A percentile compares a stretch with the other conserved stretches of the same genome.
These are phyloP conservation scores for Agrotis ipsilon DNA, from an alignment of 2,888 invertebrate genomes.

Conservation along the genomic window DNA sequence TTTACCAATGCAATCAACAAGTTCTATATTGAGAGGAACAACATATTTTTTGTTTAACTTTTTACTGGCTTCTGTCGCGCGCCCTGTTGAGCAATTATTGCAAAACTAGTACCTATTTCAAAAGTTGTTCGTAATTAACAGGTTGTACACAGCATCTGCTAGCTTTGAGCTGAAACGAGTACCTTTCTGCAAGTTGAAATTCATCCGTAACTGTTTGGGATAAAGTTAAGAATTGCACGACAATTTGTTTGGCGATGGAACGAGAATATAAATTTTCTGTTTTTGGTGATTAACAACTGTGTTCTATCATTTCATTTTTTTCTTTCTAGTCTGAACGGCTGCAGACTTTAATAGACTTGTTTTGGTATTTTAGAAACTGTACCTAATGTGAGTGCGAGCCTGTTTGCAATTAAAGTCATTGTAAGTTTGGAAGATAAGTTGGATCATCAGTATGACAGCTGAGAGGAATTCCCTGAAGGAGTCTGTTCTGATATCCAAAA, in stretches of 20 bases:
- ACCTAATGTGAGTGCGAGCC: neutral
- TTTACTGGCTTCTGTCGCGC: slow-evolving; percentile 80
- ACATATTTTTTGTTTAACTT: slow-evolving; percentile 73
- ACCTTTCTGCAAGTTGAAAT: slow-evolving; percentile 18
- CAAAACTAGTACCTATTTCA: slow-evolving; percentile 80
- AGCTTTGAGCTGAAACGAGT: slow-evolving; percentile 55
- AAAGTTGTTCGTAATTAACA: slow-evolving; percentile 84
- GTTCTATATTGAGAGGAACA: slow-evolving; percentile 73
- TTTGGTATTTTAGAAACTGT: slow-evolving; percentile 23
- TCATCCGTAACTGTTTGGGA: slow-evolving; percentile 7
- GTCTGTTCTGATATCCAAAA: too few species aligned
- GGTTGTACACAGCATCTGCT: slow-evolving; percentile 82
- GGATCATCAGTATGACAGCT: too few species aligned
- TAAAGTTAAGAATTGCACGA: slow-evolving; percentile 54
- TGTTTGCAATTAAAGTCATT: slow-evolving; percentile 13
- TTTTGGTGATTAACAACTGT: slow-evolving; percentile 78
- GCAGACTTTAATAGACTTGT: slow-evolving; percentile 42
- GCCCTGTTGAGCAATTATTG: slow-evolving; percentile 82
- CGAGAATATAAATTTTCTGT: slow-evolving; percentile 64
- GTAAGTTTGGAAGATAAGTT: neutral
- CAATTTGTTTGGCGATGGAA: slow-evolving; percentile 28
- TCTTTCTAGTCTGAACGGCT: slow-evolving; percentile 67
- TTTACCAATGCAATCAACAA: slow-evolving; percentile 73
- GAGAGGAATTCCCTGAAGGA: too few species aligned
- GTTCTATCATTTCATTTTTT: slow-evolving; percentile 72